These are phyloP conservation scores for Cryptotis parvus DNA, from an alignment of 2,113 vertebrate genomes.

Conservation along the genomic window DNA sequence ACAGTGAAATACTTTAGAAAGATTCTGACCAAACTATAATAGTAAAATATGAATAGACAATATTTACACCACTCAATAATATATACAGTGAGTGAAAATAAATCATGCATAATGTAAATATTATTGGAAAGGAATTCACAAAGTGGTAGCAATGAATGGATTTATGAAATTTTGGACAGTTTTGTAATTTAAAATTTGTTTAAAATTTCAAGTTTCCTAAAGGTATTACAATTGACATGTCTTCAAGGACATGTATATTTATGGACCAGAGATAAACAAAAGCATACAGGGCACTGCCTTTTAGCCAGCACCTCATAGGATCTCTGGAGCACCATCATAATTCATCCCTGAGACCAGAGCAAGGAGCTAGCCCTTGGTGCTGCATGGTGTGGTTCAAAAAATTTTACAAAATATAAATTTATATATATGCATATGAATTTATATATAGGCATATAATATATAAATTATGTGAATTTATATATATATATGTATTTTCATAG, in stretches of 20 bases:
- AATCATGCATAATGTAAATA: too few relatives aligned
- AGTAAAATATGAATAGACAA: not conserved
- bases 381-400: not conserved
- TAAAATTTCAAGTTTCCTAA: slow-evolving; percentile 15
- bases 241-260: not conserved
- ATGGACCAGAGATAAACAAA: too few relatives aligned
- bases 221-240: not conserved
- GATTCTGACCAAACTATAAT: not conserved
- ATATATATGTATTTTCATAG: not conserved
- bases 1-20: not conserved
- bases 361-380: too few relatives aligned
- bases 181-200: slow-evolving; percentile 6
- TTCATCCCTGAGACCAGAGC: too few relatives aligned
- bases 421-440: too few relatives aligned
- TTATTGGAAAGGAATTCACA: not conserved
- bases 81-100: too few relatives aligned
- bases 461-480: too few relatives aligned
- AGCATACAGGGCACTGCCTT: too few relatives aligned
- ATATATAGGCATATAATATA: too few relatives aligned
- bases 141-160: not conserved
- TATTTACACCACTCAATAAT: not conserved
- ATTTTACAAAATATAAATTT: too few relatives aligned
- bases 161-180: not conserved
- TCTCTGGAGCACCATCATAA: not conserved
- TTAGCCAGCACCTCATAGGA: not conserved